Base-by-base conservation (phyloP, 2,888 invertebrate genomes). In the Trachelus tabidus region DNA sequence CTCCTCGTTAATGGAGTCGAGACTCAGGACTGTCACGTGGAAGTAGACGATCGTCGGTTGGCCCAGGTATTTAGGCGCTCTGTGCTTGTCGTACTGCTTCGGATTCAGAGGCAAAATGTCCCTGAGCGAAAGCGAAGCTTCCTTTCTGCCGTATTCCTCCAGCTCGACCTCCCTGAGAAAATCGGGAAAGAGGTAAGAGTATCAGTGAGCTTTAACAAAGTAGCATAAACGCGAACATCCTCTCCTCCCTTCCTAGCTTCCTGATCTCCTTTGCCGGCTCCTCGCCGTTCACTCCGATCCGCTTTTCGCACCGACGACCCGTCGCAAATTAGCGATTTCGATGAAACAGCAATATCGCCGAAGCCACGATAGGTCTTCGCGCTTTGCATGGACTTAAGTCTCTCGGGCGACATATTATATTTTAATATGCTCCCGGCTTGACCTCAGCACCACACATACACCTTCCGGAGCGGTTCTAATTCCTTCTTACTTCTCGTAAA, bases 1-100 rank as follows among this genome's bases (percentile, higher is more conserved):
- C 92, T 98, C 97, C 91, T 98, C 98, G 89, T 98, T 97, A 83
- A 98, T 98, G n/a, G 98, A 98, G 92, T 98, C 98, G 85, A 98
- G 92, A 75, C 97, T 97, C 80, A 97, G 92, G 1, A 97, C 97
- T 12, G 97, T 97, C 75, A 97, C 97, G 89, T 97, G 97, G 89
- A 97, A 98, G 91, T 97, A 97, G 69, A 97, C 97, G 73, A 97
- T 94, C 1, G 97, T 98, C 4, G 97, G 96, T 90, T 97, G 96
- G 1, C 97, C 97, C 86, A 96, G 93, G 77, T 95, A 93, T 91
- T 97, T 97, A 0, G 97, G 97, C 0, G 97, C 97, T 81, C 97
- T 93, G 92, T 97, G 97, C 92, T 97, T 97, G 91, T 97, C 97
- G 88, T 97, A 97, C 82, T 96, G 95, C 92, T 97, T 97, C 68